Percentiles rank a stretch among this genome's conserved stretches.
Conservation (phyloP, 2,888 invertebrate species). For the Tetranychus piercei region DNA sequence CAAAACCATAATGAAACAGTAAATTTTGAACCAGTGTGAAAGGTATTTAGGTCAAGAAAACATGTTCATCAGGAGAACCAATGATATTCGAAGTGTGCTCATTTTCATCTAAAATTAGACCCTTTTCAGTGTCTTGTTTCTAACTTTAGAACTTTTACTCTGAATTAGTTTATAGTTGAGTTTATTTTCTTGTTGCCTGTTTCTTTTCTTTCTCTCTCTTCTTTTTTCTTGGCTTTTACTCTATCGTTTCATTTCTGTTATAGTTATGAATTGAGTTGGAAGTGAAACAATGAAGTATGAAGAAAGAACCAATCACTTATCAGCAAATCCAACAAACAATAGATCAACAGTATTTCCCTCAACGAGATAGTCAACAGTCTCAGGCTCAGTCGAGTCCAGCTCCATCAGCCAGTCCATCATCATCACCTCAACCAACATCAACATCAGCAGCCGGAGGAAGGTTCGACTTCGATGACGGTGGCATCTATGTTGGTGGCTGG, state of each 20-base stretch:
- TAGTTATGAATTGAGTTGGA: not conserved
- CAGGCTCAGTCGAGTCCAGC: not conserved
- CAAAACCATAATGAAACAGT: too few relatives aligned
- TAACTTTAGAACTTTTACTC: too few relatives aligned
- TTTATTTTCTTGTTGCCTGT: too few relatives aligned
- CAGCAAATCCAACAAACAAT: not conserved
- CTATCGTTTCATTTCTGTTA: not conserved
- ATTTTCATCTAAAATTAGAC: too few relatives aligned
- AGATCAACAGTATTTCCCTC: not conserved
- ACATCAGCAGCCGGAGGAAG: conserved; percentile 47
- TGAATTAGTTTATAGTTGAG: too few relatives aligned
- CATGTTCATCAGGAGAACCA: too few relatives aligned
- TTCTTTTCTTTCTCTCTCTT: not conserved
- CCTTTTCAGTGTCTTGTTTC: too few relatives aligned
- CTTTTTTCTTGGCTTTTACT: not conserved
- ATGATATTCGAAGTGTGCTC: too few relatives aligned
- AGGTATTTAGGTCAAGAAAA: too few relatives aligned
- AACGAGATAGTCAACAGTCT: not conserved
- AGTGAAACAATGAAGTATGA: not conserved
- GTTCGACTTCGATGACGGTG: conserved; percentile 99
- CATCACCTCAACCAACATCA: not conserved
- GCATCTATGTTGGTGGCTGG: conserved; percentile 99
- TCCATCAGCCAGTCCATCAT: too few relatives aligned
- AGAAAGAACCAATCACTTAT: not conserved
- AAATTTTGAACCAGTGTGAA: too few relatives aligned